Conservation (phyloP, 2,113 vertebrate genomes). For the Paracanthobrama guichenoti region DNA sequence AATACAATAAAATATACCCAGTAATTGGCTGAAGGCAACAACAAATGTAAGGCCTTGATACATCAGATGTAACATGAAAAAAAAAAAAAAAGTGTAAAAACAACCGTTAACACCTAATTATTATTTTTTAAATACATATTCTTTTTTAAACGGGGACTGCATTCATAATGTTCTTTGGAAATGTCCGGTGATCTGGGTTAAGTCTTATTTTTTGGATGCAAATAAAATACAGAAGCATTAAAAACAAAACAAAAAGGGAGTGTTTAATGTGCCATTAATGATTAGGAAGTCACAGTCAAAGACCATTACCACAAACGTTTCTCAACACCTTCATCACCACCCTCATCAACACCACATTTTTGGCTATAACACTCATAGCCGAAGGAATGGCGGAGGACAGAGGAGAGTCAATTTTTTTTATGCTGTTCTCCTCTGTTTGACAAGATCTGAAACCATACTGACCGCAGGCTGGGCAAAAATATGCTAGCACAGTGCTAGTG, state of each 20-base stretch:
- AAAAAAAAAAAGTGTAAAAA: conserved; percentile 30
- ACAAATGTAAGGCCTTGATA: conserved; percentile 85
- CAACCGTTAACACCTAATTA: conserved; percentile 1
- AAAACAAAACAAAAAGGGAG: conserved; percentile 15
- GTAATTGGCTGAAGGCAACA: conserved; percentile 66
- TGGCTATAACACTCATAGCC: conserved; percentile 53
- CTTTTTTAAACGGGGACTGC: conserved; percentile 53
- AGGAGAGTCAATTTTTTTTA: conserved; percentile 17
- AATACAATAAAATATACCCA: conserved; percentile 8
- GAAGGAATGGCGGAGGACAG: conserved; percentile 51
- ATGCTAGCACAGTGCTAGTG: conserved; percentile 82
- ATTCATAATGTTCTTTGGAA: conserved; percentile 79
- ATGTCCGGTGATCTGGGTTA: conserved; percentile 21
- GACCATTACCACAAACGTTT: conserved; percentile 39
- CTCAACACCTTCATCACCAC: conserved; percentile 23
- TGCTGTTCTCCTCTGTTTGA: conserved; percentile 65
- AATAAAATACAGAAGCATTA: conserved; percentile 3
- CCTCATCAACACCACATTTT: conserved; percentile 14
- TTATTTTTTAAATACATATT: conserved; percentile 47
- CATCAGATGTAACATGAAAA: conserved; percentile 63
- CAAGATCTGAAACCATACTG: conserved; percentile 72
- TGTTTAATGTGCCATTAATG: conserved; percentile 32
- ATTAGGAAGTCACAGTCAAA: conserved; percentile 44
- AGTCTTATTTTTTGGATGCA: background rate
- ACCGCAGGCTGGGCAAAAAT: conserved; percentile 72